Evolutionary conservation across 2,888 invertebrate species (phyloP), one percentile per base, ranked within the genome.

Genomic region (Drosophila kambysellisi): DNA sequence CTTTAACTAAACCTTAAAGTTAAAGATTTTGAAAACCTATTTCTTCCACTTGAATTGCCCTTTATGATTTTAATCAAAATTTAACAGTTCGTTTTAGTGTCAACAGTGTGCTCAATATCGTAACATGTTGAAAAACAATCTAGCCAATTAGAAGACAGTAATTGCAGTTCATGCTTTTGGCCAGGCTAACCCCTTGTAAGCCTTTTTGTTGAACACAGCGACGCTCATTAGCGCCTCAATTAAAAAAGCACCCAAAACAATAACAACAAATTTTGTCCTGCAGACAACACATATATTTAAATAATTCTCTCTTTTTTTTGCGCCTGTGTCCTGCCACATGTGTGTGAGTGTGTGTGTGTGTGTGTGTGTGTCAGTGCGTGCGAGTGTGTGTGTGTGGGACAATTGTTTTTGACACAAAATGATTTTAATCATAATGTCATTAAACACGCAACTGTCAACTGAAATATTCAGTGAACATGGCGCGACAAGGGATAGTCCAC

Each of bases 381-480:
- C 2, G 3, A 30, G 65, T 30, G 20, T 63, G 70, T 67, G 67
- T 77, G 69, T 74, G 74, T 73, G 81, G 59, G 75, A 81, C 88
- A 87, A 87, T 87, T 86, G 88, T 81, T 82, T 88, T 83, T 87
- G 88, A 87, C 86, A 87, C 86, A 85, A 86, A 83, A 83, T 82
- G 86, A 86, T 88, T 88, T 88, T 85, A 88, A 87, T 86, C 85
- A 86, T 88, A 83, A 88, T 88, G 85, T 84, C 85, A 87, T 87
- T 84, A 87, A 84, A 84, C 85, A 85, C 85, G 87, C 85, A 84
- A 83, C 82, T 74, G 81, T 74, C 79, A 69, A 65, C 79, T 74
- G 71, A 74, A 79, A 77, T 79, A 79, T 76, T 79, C 79, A 79
- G 65, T 79, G 79, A 79, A 76, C 79, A 79, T 74, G 74, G 61